phyloP scores from a whole-genome alignment of 2,113 vertebrate genomes.

The Hemiprocne comata region DNA sequence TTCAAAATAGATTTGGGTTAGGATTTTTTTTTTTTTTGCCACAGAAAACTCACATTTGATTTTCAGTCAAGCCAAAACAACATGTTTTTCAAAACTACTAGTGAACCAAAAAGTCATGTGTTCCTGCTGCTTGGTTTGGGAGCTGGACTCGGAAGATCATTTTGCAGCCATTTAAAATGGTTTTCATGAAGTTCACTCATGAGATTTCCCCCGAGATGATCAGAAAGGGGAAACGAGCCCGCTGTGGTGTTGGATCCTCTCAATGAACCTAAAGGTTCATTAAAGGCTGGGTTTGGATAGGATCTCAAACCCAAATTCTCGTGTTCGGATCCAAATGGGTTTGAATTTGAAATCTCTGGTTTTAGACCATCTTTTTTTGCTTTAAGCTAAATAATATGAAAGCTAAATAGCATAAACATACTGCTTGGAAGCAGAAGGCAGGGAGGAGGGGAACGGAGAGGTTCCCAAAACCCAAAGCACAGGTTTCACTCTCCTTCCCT shows the following conservation, averaged over 20 bases:
- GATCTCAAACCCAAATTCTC: not conserved
- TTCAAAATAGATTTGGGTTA: not conserved
- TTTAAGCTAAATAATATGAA: not conserved
- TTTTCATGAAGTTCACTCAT: not conserved
- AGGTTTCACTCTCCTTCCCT: not conserved
- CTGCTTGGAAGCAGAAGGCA: not conserved
- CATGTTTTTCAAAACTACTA: not conserved
- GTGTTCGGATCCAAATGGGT: not conserved
- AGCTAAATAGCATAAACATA: not conserved
- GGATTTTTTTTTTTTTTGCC: not conserved
- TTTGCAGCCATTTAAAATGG: not conserved
- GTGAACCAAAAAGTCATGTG: conserved; percentile 7
- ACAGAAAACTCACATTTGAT: not conserved
- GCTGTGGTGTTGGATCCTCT: not conserved
- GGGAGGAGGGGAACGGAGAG: not conserved
- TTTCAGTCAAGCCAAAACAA: conserved; percentile 15
- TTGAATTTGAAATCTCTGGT: not conserved
- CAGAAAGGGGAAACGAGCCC: not conserved
- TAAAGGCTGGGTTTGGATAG: not conserved
- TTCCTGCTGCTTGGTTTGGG: not conserved
- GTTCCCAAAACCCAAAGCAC: not conserved
- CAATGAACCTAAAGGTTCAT: not conserved
- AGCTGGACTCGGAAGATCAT: not conserved
- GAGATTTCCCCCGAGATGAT: not conserved
- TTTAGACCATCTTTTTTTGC: conserved; percentile 1